Conservation (phyloP, 2,113 vertebrate genomes). For the Forbesichthys papilliferus region DNA sequence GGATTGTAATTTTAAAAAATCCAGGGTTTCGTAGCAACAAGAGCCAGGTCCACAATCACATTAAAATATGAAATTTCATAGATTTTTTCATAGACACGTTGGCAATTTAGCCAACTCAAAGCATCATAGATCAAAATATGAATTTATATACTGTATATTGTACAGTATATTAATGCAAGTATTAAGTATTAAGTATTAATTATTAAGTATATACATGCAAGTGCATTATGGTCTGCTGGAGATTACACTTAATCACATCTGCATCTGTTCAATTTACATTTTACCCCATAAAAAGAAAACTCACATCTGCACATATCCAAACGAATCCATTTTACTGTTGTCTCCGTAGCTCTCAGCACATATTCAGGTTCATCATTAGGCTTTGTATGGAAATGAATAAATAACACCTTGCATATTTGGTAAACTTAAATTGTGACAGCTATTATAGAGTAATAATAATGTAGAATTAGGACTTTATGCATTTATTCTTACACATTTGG, state of each 20-base stretch:
- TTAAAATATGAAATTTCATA: no score
- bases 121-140: no score
- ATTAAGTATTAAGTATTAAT: no score
- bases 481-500: slow-evolving; percentile 56
- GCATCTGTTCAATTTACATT: slow-evolving; percentile 27
- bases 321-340: neutral
- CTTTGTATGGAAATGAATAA: slow-evolving; percentile 47
- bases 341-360: slow-evolving; percentile 42
- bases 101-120: no score
- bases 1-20: no score
- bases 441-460: slow-evolving; percentile 44
- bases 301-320: slow-evolving; percentile 21
- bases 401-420: slow-evolving; percentile 48
- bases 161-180: no score
- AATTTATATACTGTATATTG: no score
- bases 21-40: no score
- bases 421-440: slow-evolving; percentile 61
- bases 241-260: neutral
- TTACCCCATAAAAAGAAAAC: neutral
- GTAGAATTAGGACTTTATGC: slow-evolving; percentile 28
- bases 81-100: no score
- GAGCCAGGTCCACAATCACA: no score
- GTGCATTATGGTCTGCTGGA: no score
- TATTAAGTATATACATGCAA: no score
- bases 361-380: slow-evolving; percentile 32